Conservation (phyloP, 2,113 vertebrate species). For the Chauna torquata region DNA sequence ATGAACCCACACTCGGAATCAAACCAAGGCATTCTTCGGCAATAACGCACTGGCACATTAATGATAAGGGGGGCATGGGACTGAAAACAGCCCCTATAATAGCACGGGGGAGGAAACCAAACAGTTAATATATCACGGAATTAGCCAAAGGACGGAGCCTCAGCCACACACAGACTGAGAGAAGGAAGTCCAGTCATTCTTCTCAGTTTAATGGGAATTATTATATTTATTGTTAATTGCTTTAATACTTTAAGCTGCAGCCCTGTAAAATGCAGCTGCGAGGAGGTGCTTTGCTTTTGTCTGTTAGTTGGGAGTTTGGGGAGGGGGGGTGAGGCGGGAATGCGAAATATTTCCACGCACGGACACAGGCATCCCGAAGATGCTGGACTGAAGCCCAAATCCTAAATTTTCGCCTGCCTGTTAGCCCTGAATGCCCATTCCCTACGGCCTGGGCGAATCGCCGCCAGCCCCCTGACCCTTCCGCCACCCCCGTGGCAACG, state of each 20-base stretch:
- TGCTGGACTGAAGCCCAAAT: not conserved
- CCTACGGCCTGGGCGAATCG: fast-evolving
- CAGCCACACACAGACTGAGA: not conserved
- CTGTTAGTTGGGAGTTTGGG: fast-evolving
- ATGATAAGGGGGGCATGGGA: not conserved
- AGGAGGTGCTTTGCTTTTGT: not conserved
- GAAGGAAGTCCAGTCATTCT: not conserved
- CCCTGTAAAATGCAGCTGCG: not conserved
- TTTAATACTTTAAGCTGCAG: not conserved
- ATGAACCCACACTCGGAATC: constrained; percentile 41
- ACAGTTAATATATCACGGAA: not conserved
- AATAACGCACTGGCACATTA: not conserved
- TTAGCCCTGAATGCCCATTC: not conserved
- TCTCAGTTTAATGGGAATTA: not conserved
- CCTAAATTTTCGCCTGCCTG: fast-evolving
- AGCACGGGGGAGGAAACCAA: not conserved
- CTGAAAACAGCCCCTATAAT: not conserved
- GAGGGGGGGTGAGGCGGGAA: not conserved
- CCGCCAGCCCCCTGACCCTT: not conserved
- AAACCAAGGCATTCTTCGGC: not conserved
- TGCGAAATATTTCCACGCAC: not conserved
- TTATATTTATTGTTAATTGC: not conserved
- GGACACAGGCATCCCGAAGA: not conserved
- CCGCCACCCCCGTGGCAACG: not conserved
- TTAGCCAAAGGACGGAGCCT: not conserved